Evolutionary conservation across 1,140 invertebrate genomes (phyloP).

Genomic region (Pinna nobilis): DNA sequence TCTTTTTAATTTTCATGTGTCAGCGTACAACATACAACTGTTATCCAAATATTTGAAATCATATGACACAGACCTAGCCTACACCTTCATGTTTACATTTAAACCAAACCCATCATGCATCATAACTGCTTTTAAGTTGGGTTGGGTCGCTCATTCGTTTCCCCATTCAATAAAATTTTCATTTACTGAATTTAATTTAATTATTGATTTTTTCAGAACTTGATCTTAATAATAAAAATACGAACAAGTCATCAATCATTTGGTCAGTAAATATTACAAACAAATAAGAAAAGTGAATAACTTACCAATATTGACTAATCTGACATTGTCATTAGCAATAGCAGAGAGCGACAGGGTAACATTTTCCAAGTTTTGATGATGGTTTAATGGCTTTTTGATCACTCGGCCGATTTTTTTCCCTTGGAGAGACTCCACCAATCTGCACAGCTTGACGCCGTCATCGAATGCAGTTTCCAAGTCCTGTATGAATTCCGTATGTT

Average conservation of each 20-base stretch:
- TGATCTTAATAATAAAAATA: no score
- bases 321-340: slow-evolving; percentile 95
- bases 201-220: no score
- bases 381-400: slow-evolving; percentile 88
- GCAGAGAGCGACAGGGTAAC: slow-evolving; percentile 95
- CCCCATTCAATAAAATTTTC: no score
- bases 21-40: no score
- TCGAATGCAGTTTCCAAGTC: slow-evolving; percentile 91
- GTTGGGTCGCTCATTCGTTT: no score
- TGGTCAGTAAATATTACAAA: slow-evolving; percentile 63
- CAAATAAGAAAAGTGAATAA: slow-evolving; percentile 80
- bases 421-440: slow-evolving; percentile 91
- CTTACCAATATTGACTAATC: slow-evolving; percentile 98
- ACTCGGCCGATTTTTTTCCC: slow-evolving; percentile 83
- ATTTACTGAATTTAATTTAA: no score
- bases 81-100: no score
- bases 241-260: background rate
- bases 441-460: slow-evolving; percentile 92
- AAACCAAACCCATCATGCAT: no score
- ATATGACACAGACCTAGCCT: no score
- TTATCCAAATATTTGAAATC: no score
- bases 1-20: no score
- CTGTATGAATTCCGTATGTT: slow-evolving; percentile 70
- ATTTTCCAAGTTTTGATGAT: slow-evolving; percentile 97
- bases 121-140: no score